These are phyloP conservation scores for Garrulus glandarius DNA, from an alignment of 2,797 vertebrate genomes.

Conservation along the genomic window DNA sequence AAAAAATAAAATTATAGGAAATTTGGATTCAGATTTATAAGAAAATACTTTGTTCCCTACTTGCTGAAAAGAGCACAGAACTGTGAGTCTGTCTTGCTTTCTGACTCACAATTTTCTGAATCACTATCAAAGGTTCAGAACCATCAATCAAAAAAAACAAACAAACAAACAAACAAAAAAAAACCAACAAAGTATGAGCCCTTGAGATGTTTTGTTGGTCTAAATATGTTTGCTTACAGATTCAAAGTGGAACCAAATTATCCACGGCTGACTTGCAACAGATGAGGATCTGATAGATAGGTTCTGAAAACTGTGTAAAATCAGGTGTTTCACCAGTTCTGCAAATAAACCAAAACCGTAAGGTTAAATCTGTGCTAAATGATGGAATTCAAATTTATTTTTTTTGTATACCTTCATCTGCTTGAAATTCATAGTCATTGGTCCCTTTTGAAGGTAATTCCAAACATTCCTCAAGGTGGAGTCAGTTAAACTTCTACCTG, in stretches of 20 bases:
- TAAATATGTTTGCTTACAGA: neutral
- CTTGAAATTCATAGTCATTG: neutral
- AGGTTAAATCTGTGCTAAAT: neutral
- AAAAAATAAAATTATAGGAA: neutral
- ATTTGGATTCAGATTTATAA: neutral
- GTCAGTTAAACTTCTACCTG: neutral
- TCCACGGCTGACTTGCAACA: neutral
- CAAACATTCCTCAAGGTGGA: neutral
- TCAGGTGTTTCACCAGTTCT: neutral
- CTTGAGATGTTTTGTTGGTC: neutral
- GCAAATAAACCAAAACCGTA: neutral
- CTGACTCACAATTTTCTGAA: neutral
- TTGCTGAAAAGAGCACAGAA: neutral
- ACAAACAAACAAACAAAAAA: neutral
- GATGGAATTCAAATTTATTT: neutral
- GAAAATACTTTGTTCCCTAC: neutral
- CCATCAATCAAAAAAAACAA: neutral
- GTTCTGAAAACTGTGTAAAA: neutral
- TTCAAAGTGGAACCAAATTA: neutral
- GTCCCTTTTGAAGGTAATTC: neutral
- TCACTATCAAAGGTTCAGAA: neutral
- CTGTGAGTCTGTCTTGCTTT: neutral
- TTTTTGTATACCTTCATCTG: neutral
- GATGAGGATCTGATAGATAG: neutral
- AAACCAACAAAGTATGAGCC: neutral